These are phyloP conservation scores for Bicyclus anynana DNA, from an alignment of 1,140 invertebrate species.

Conservation along the genomic window DNA sequence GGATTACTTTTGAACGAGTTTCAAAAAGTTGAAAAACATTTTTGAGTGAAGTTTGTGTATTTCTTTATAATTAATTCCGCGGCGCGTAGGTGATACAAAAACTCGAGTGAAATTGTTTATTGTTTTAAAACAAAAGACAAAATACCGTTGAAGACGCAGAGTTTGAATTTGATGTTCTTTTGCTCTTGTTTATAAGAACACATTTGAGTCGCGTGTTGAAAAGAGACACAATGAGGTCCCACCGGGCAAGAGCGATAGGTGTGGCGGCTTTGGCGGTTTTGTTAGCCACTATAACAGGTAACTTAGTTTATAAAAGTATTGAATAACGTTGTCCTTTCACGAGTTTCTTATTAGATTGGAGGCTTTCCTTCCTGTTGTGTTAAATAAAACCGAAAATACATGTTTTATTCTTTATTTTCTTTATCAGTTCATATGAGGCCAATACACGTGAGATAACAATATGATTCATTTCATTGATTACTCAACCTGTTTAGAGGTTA, in stretches of 20 bases:
- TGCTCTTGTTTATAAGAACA: constrained; percentile 52
- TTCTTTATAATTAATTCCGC: constrained; percentile 42
- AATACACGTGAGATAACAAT: constrained; percentile 14
- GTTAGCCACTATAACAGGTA: constrained; percentile 68
- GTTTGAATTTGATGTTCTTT: constrained; percentile 62
- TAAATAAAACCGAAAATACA: background rate
- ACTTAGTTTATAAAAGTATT: constrained; percentile 35
- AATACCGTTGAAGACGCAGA: constrained; percentile 48
- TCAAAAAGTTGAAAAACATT: constrained; percentile 43
- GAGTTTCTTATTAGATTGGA: constrained; percentile 30
- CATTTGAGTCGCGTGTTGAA: constrained; percentile 50
- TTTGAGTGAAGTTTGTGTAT: constrained; percentile 58
- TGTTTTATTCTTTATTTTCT: background rate
- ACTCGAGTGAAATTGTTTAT: constrained; percentile 63
- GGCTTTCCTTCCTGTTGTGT: background rate
- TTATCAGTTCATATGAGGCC: constrained; percentile 18
- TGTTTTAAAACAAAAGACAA: constrained; percentile 57
- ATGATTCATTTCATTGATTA: constrained; percentile 26
- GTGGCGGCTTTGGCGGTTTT: constrained; percentile 63
- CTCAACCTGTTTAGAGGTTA: constrained; percentile 34
- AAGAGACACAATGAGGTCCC: constrained; percentile 68
- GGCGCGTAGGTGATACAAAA: constrained; percentile 57
- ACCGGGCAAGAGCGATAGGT: constrained; percentile 64
- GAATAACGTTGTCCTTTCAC: constrained; percentile 13
- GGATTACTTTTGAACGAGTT: constrained; percentile 35